phyloP scores from a whole-genome alignment of 2,113 vertebrate species.

The Takifugu flavidus region DNA sequence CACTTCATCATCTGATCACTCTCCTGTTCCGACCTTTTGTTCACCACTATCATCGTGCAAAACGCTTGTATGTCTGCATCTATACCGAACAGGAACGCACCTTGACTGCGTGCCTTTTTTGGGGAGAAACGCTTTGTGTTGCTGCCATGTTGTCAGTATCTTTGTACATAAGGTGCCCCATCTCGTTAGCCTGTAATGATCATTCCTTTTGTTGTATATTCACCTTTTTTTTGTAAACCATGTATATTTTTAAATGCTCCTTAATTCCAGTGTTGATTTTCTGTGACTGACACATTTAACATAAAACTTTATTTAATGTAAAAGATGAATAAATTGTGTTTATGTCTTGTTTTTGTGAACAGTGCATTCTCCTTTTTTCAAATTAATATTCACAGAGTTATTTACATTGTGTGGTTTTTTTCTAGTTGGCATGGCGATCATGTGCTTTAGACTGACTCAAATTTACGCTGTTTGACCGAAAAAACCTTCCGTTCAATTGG shows the following conservation, averaged over 20 bases:
- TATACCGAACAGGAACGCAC: constrained; percentile 5
- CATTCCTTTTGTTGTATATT: constrained; percentile 15
- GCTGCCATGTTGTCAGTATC: neutral
- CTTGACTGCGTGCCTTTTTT: constrained; percentile 19
- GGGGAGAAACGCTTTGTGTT: neutral
- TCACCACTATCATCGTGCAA: neutral
- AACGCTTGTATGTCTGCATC: neutral
- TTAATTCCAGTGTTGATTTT: constrained; percentile 19
- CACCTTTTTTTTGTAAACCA: constrained; percentile 22
- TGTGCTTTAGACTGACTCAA: too few species aligned
- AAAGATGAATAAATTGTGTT: constrained; percentile 22
- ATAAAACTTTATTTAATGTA: constrained; percentile 31
- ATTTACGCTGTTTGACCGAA: too few species aligned
- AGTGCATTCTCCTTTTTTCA: too few species aligned
- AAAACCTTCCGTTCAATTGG: too few species aligned
- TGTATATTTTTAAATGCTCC: constrained; percentile 7
- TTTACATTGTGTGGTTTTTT: too few species aligned
- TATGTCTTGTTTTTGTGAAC: too few species aligned
- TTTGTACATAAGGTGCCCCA: neutral
- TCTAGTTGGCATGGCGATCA: too few species aligned
- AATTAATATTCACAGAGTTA: too few species aligned
- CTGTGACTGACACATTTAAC: constrained; percentile 9
- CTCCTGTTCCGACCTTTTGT: neutral
- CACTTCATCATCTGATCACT: neutral
- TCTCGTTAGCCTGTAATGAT: neutral